A percentile compares a stretch with the other conserved stretches of the same genome.
These are phyloP conservation scores for Patella vulgata DNA, from an alignment of 1,140 invertebrate genomes.

Conservation along the genomic window DNA sequence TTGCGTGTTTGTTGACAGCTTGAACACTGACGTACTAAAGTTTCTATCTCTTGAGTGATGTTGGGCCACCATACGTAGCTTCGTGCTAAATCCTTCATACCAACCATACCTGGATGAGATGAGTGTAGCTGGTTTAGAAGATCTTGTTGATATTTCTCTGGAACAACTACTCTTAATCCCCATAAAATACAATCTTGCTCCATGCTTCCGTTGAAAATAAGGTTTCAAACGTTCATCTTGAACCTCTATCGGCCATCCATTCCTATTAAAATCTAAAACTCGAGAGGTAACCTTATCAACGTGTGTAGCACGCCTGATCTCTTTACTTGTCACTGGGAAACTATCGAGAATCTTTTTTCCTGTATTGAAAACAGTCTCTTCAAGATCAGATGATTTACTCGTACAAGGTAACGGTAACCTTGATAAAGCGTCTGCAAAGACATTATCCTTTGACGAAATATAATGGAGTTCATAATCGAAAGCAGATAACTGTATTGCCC, in stretches of 20 bases:
- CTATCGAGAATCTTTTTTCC: not conserved
- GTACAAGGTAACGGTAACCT: constrained; percentile 24
- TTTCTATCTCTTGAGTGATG: constrained; percentile 30
- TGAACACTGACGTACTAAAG: not conserved
- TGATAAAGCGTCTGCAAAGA: constrained; percentile 32
- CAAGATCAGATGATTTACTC: not conserved
- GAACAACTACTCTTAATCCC: constrained; percentile 25
- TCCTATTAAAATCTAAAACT: constrained; percentile 6
- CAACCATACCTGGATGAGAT: constrained; percentile 15
- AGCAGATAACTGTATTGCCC: constrained; percentile 54
- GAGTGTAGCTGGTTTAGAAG: constrained; percentile 21
- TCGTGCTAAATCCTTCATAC: constrained; percentile 16
- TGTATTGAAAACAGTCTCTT: not conserved
- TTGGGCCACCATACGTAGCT: constrained; percentile 38
- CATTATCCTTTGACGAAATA: constrained; percentile 21
- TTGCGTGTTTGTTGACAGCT: constrained; percentile 15
- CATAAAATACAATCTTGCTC: constrained; percentile 20
- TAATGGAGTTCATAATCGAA: constrained; percentile 60
- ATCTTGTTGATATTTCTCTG: not conserved
- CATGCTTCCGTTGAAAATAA: no score
- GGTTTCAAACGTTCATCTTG: constrained; percentile 1
- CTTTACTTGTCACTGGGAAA: not conserved
- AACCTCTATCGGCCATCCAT: not conserved
- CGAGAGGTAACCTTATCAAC: constrained; percentile 5
- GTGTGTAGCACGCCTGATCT: not conserved